Evolutionary conservation across 2,888 invertebrate genomes (phyloP), one percentile per base, ranked within the genome.

Genomic region (Lasiommata megera): DNA sequence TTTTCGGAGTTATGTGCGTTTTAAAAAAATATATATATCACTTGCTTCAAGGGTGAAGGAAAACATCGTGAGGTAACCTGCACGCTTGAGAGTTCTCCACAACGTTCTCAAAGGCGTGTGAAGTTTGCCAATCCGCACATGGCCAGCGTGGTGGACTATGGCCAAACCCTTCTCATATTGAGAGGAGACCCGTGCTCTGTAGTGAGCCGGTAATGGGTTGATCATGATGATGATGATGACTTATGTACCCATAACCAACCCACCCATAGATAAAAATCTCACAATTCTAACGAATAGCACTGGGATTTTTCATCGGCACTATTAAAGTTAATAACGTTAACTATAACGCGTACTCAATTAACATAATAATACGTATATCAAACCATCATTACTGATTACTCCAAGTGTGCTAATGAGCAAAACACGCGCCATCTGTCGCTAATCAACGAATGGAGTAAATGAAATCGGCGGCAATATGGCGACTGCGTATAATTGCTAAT

Each of bases 381-480:
- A 54, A 54, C 16, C 51, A 46, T 52, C 48, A 58, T 58, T 56
- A 62, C 62, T 60, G 57, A 47, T 59, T 51, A 54, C 57, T 50
- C 56, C 74, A 75, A 62, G 74, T 77, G 74, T 77, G 82, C 79
- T 87, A 86, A 86, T 86, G 82, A 86, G 68, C 69, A 65, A 69
- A 77, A 80, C 79, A 80, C 82, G 80, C 84, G 78, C 85, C 88
- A 88, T 87, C 86, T 89, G 88, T 86, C 84, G 79, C 86, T 85
- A 88, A 89, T 89, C 88, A 89, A 85, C 87, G 87, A 80, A 86
- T 85, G 76, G 78, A 88, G 88, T 89, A 87, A 88, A 90, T 90
- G 88, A 89, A 90, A 89, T 87, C 86, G 87, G 82, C 79, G 78
- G 85, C 87, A 89, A 86, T 84, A 89, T 89, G 89, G 89, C 89